Evolutionary conservation across 2,797 vertebrate genomes (phyloP), one percentile per base, ranked within the genome.

Genomic region (Ciconia nigra): DNA sequence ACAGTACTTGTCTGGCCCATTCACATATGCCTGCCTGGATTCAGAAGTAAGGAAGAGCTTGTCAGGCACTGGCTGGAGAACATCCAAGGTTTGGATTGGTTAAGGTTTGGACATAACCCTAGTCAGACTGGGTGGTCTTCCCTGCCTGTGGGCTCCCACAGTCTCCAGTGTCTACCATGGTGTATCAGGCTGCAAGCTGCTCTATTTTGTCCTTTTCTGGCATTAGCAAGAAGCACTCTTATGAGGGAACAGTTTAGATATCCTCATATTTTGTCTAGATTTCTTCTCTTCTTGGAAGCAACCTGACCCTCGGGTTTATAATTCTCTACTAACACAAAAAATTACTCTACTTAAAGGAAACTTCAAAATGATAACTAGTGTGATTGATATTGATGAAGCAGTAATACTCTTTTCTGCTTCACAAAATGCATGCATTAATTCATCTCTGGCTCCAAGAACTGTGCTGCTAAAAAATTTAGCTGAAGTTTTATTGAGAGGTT

Each of bases 311-410:
- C 71, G 52, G 35, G 39, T 87, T 89, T 67, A 46, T 21, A 70
- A 55, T 85, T 72, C 71, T 49, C 20, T 37, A 52, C 55, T 79
- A 95, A 42, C 10, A 79, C 11, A 59, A 70, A 87, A 90, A 93
- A 93, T 61, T 76, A 71, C 29, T 66, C 39, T 61, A 21, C 77
- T 91, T 74, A 89, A 93, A 72, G 37, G 52, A 87, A 94, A 88
- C 83, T 78, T 87, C 54, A 94, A 62, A 93, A 83, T 90, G 13
- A 83, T 89, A 87, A 49, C 55, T 42, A 83, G 76, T 65, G 49
- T 83, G 89, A 95, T 76, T 67, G 55, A 17, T 96, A 71, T 88
- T 95, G 94, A 94, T 93, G 69, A 91, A 96, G 86, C 61, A 94
- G 77, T 59, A 91, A 86, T 57, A 70, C 11, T 93, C 28, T 87